Conservation (phyloP, 2,797 vertebrate genomes). For the Takifugu rubripes region DNA sequence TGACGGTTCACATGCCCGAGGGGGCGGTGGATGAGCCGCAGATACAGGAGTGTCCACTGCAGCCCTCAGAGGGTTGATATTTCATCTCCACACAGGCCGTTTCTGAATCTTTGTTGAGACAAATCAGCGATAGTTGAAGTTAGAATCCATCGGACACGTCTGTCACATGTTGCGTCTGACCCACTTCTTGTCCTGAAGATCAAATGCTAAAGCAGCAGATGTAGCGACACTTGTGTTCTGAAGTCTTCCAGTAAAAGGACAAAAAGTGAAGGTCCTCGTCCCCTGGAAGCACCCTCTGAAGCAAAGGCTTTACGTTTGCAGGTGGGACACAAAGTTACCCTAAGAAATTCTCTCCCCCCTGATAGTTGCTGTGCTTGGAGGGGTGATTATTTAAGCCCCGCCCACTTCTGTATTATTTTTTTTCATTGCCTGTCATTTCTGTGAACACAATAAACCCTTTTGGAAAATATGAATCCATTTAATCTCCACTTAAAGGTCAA, state of each 20-base stretch:
- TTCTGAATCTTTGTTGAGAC: neutral
- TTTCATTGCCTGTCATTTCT: no score
- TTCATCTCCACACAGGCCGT: neutral
- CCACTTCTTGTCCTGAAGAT: constrained; percentile 4
- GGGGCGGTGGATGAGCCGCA: constrained; percentile 68
- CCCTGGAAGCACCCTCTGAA: neutral
- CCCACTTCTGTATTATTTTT: no score
- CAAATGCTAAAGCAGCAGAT: neutral
- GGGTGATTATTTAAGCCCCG: no score
- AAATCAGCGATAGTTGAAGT: no score
- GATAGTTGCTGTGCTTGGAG: no score
- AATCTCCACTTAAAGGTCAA: no score
- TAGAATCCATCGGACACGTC: neutral
- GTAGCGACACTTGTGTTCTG: neutral
- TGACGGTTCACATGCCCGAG: constrained; percentile 78
- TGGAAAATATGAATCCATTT: no score
- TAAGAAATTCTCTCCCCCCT: no score
- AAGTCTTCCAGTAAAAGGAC: neutral
- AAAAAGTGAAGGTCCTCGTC: fast-evolving
- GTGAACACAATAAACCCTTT: no score
- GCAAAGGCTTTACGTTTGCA: no score
- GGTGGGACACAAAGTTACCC: neutral
- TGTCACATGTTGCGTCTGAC: neutral
- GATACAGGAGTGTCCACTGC: constrained; percentile 73
- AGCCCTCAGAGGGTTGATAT: constrained; percentile 61